Evolutionary conservation across 1,140 invertebrate genomes (phyloP), one percentile per base, ranked within the genome.

Genomic region (Meloidogyne chitwoodi): DNA sequence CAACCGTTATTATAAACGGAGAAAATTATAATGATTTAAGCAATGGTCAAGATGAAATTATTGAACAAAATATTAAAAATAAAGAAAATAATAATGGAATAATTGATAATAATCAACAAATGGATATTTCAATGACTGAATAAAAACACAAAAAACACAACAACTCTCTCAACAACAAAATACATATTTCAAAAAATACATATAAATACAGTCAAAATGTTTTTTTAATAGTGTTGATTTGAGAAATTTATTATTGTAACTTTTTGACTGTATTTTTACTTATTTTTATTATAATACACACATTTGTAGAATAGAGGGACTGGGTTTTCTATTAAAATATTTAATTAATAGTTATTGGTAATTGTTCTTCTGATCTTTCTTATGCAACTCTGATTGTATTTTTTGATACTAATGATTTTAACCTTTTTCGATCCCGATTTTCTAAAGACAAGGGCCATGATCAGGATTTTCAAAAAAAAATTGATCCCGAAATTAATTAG

Each of bases 91-190:
- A 69, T 48, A 41, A 70, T 56, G 44, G 29, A 61, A n/a, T 27
- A 27, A 14, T 70, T 44, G 24, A 70, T 34, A 70, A 70, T 29
- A 70, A 70, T 29, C 68, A 70, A 44, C 68, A 70, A n/a, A 70
- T 70, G 68, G 68, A 70, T 29, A 38, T 44, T 44, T 70, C 68
- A 34, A 44, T 70, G 38, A 70, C 4, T n/a, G 68, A 34, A 70
- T 70, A 22, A 69, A 19, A 19, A n/a, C n/a, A 6, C 6, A 11
- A 41, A 14, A 12, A 14, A 41, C 2, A 41, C 38, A 41, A 41
- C 38, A 41, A 41, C 16, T 1, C 16, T 41, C 2, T 56, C 4
- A n/a, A 56, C 5, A 56, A 56, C 4, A n/a, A 56, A n/a, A 56
- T 56, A 19, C 16, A 48, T 19, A 19, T 16, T 19, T 19, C 5